Percentiles rank a stretch among this genome's conserved stretches.
phyloP scores from a whole-genome alignment of 1,140 invertebrate species.

The Cherax destructor region DNA sequence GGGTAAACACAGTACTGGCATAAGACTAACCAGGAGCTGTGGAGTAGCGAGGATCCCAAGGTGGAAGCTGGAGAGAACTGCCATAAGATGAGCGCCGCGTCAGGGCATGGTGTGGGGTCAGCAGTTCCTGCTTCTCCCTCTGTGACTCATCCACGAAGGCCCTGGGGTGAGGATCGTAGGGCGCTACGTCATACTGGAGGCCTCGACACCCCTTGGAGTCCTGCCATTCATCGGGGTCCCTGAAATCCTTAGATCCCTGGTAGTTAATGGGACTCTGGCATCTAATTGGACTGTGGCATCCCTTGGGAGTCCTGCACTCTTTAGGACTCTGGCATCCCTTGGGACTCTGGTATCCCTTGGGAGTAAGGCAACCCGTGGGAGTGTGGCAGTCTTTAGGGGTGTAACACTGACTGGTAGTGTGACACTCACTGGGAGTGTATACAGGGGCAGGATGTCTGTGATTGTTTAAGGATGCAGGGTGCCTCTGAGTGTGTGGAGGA shows the following conservation, averaged over 20 bases:
- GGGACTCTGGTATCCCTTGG: background rate
- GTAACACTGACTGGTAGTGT: background rate
- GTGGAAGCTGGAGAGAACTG: background rate
- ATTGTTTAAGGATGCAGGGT: no score
- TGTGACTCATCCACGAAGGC: conserved; percentile 9
- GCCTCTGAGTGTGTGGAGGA: no score
- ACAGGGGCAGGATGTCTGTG: background rate
- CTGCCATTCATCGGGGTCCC: background rate
- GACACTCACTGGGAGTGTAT: background rate
- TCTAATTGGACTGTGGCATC: background rate
- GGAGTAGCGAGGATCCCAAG: conserved; percentile 16
- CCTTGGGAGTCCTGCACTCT: background rate
- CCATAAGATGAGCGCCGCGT: conserved; percentile 24
- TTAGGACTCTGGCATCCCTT: background rate
- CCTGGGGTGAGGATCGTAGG: conserved; percentile 25
- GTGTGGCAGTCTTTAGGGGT: background rate
- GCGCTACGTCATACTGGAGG: background rate
- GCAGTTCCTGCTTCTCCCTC: background rate
- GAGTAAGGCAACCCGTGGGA: background rate
- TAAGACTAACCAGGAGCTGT: background rate
- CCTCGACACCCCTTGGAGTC: background rate
- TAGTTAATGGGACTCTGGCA: background rate
- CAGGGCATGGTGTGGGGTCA: background rate
- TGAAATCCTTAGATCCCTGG: background rate
- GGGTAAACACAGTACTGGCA: no score